phyloP scores from a whole-genome alignment of 1,140 invertebrate species.

The Maniola jurtina region DNA sequence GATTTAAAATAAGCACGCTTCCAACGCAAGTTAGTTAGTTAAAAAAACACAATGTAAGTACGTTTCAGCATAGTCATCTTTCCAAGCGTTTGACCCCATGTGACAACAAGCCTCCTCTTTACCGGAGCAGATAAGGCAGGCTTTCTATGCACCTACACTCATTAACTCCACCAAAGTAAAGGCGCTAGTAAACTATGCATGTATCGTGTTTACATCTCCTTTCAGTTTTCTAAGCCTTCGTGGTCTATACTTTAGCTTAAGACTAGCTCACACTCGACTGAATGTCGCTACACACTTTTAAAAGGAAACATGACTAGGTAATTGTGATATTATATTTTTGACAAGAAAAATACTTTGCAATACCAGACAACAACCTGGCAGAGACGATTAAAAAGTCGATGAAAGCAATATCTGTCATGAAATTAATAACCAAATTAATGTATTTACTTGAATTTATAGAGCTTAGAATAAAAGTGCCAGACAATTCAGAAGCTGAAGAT shows the following conservation, averaged over 20 bases:
- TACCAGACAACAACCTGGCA: too few species aligned
- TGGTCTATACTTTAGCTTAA: background rate
- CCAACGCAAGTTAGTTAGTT: too few species aligned
- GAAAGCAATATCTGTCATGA: too few species aligned
- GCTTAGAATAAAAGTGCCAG: too few species aligned
- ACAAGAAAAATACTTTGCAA: too few species aligned
- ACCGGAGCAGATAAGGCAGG: slow-evolving; percentile 50
- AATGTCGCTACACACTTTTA: background rate
- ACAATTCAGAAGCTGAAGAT: too few species aligned
- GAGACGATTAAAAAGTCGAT: too few species aligned
- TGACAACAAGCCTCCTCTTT: slow-evolving; percentile 34
- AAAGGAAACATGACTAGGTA: too few species aligned
- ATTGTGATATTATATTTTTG: too few species aligned
- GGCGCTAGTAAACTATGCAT: slow-evolving; percentile 62
- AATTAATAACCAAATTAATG: too few species aligned
- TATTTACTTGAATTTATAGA: too few species aligned
- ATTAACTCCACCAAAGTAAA: slow-evolving; percentile 71
- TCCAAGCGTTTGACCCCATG: slow-evolving; percentile 22
- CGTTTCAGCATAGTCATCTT: slow-evolving; percentile 31
- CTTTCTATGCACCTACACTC: slow-evolving; percentile 54
- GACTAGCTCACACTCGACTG: background rate
- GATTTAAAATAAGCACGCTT: too few species aligned
- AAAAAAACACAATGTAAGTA: slow-evolving; percentile 23
- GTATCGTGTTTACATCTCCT: slow-evolving; percentile 73
- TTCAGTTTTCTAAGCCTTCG: slow-evolving; percentile 38